A percentile compares a stretch with the other conserved stretches of the same genome.
phyloP scores from a whole-genome alignment of 2,888 invertebrate species.

The Zygaena filipendulae region DNA sequence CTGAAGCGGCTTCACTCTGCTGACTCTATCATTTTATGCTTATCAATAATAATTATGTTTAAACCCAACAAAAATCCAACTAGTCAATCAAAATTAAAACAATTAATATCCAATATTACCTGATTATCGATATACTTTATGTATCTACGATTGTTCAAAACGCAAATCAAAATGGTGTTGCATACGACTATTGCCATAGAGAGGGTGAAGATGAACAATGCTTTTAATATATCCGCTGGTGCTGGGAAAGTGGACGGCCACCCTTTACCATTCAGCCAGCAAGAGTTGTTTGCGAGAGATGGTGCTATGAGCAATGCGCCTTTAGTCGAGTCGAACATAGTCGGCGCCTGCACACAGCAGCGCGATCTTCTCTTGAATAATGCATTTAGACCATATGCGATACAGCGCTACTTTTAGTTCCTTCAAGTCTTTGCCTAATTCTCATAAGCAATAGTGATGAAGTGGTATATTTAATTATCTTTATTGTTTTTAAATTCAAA shows the following conservation, averaged over 20 bases:
- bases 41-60: too few species aligned
- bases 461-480: too few species aligned
- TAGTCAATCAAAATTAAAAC: too few species aligned
- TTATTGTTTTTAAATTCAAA: too few species aligned
- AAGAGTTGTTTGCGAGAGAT: conserved; percentile 84
- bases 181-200: conserved; percentile 84
- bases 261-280: conserved; percentile 75
- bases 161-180: conserved; percentile 83
- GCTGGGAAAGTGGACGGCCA: conserved; percentile 74
- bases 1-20: too few species aligned
- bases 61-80: too few species aligned
- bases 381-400: conserved; percentile 60
- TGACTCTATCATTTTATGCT: too few species aligned
- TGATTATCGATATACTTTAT: conserved; percentile 89
- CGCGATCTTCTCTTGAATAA: conserved; percentile 52
- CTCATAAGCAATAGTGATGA: too few species aligned
- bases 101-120: too few species aligned
- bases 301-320: conserved; percentile 82
- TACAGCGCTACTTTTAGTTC: conserved; percentile 43
- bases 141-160: conserved; percentile 85
- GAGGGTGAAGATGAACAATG: conserved; percentile 78
- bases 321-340: conserved; percentile 73
- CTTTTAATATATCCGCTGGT: conserved; percentile 79
- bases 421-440: too few species aligned
- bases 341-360: conserved; percentile 57